Percentiles rank a stretch among this genome's conserved stretches.
phyloP scores from a whole-genome alignment of 2,797 vertebrate genomes.

The Chrysolophus pictus region DNA sequence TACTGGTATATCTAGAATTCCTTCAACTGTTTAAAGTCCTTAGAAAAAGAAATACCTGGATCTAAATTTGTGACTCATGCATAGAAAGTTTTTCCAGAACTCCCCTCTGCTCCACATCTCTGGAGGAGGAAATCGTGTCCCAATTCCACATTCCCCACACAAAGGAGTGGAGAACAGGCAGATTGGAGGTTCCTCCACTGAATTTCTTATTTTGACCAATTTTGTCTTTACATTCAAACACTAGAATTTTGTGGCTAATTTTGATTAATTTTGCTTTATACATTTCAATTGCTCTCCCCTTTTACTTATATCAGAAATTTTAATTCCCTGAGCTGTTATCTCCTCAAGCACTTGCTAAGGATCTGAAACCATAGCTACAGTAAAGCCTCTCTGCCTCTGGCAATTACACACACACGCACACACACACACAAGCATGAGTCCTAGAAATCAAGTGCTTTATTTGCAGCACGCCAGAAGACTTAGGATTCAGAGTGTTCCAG shows the following conservation, averaged over 20 bases:
- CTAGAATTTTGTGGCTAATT: neutral
- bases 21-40: neutral
- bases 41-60: neutral
- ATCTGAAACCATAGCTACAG: neutral
- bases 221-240: neutral
- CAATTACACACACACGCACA: neutral
- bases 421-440: rapidly evolving
- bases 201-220: neutral
- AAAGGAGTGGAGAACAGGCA: neutral
- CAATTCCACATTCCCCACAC: neutral
- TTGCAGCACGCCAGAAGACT: slow-evolving; percentile 27
- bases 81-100: neutral
- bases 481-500: slow-evolving; percentile 33
- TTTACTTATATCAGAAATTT: neutral
- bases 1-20: rapidly evolving
- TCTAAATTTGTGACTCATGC: neutral
- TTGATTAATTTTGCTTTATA: neutral
- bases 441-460: slow-evolving; percentile 21
- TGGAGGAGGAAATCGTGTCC: neutral
- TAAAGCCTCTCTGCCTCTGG: neutral
- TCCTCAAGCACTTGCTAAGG: neutral
- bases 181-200: neutral
- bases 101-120: neutral
- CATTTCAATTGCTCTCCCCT: neutral
- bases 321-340: neutral